Percentiles rank a stretch among this genome's conserved stretches.
Evolutionary conservation across 64 coral and sea anemone genomes (phyloP).

Genomic region (Astreopora myriophthalma): DNA sequence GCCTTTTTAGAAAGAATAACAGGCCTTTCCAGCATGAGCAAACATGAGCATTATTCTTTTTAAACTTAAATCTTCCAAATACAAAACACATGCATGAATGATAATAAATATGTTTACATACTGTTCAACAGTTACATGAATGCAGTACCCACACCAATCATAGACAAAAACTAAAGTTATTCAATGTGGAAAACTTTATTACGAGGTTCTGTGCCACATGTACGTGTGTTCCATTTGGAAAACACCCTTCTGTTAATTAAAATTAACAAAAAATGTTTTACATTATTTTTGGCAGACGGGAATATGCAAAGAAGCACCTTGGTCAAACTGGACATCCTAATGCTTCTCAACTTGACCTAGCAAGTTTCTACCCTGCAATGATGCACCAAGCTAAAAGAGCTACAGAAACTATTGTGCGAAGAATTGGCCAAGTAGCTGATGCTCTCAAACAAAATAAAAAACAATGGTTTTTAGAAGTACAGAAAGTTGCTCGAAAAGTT

Average conservation of each 20-base stretch:
- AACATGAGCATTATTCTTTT: not conserved
- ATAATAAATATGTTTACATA: not conserved
- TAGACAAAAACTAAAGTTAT: conserved; percentile 27
- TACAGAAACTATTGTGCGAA: conserved; percentile 54
- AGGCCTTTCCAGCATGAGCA: not conserved
- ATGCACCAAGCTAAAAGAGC: conserved; percentile 69
- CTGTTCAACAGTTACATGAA: not conserved
- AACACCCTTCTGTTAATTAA: not conserved
- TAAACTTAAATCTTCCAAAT: conserved; percentile 10
- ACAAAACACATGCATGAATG: not conserved
- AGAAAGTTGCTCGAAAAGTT: conserved; percentile 53
- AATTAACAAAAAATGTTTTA: not conserved
- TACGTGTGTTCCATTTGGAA: not conserved
- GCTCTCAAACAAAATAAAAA: conserved; percentile 30
- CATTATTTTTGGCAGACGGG: conserved; percentile 28
- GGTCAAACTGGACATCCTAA: conserved; percentile 65
- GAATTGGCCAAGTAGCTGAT: conserved; percentile 53
- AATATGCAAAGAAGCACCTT: conserved; percentile 60
- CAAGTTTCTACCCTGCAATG: conserved; percentile 52
- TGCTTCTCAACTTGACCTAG: conserved; percentile 43
- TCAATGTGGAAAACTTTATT: conserved; percentile 17
- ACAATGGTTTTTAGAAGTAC: conserved; percentile 43
- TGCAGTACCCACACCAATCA: conserved; percentile 22
- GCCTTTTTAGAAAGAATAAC: not conserved
- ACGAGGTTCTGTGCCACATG: not conserved